Conservation (phyloP, 2,113 vertebrate species). For the Pitta sordida region DNA sequence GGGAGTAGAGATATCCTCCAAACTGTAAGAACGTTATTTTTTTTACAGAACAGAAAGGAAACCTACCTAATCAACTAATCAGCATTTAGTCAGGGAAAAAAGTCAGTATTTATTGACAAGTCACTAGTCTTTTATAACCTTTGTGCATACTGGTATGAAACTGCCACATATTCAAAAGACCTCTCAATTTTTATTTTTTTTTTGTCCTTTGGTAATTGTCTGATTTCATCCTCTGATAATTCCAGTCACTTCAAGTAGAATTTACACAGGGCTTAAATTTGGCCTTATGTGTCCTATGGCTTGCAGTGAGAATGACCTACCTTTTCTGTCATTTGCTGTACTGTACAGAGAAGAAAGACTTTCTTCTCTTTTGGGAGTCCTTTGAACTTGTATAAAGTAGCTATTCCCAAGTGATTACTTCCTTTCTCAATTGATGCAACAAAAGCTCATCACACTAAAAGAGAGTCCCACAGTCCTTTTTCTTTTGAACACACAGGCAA, state of each 20-base stretch:
- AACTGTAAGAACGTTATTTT: background rate
- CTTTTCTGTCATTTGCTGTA: conserved; percentile 70
- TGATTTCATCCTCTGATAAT: background rate
- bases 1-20: background rate
- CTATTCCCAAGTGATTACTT: conserved; percentile 78
- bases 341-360: conserved; percentile 52
- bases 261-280: conserved; percentile 12
- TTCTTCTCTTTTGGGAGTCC: conserved; percentile 70
- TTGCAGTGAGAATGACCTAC: conserved; percentile 62
- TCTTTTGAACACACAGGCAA: conserved; percentile 61
- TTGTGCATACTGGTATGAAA: background rate
- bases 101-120: background rate
- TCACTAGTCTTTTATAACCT: background rate
- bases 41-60: background rate
- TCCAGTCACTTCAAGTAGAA: background rate
- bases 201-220: background rate
- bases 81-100: background rate
- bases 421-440: conserved; percentile 70
- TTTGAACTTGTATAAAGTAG: conserved; percentile 65
- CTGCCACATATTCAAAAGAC: background rate
- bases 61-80: background rate
- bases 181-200: background rate
- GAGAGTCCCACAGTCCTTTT: conserved; percentile 26
- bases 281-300: background rate
- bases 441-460: conserved; percentile 64